Base-by-base conservation (phyloP, 2,888 invertebrate genomes). In the Acleris literana region DNA sequence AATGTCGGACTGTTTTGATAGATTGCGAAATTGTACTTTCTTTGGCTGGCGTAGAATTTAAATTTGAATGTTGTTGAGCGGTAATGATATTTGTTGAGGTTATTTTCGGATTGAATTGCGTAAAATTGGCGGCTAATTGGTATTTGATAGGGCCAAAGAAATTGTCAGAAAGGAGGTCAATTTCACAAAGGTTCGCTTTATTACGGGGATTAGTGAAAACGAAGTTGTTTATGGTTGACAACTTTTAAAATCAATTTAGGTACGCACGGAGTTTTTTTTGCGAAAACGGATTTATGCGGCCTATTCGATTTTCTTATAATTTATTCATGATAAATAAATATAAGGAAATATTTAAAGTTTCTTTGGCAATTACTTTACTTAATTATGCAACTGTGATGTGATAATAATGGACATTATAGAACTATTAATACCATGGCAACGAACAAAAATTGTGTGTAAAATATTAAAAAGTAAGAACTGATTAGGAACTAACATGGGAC, bases 41-140 rank as follows among this genome's bases (percentile, higher is more conserved):
- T 22, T 22, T 16, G 29, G 53, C 5, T 0, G 29, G 0, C 17
- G 68, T 75, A 82, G 68, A 69, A 78, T 77, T 73, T 61, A 70
- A 77, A 77, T 72, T 81, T 69, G 69, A 60, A 70, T 77, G 76
- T 69, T 66, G 55, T 33, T 4, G 7, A 4, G 67, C 79, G 68
- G 76, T 85, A 85, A 86, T 83, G 80, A 80, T 75, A 80, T 83
- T 76, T 73, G 78, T 65, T 76, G 76, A 74, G 79, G 80, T 80
- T 79, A 78, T 71, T 72, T 62, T 66, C 66, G 61, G 46, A 69
- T 68, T 69, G 63, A 63, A 63, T 78, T 77, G 74, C 77, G 77
- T 79, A 76, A 81, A 77, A 74, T 66, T 62, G 75, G 72, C 75
- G 68, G 71, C 80, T 84, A 83, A 86, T 84, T 73, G 76, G 72